Percentiles rank a stretch among this genome's conserved stretches.
phyloP scores from a whole-genome alignment of 2,888 invertebrate species.

The Mythimna pallens region DNA sequence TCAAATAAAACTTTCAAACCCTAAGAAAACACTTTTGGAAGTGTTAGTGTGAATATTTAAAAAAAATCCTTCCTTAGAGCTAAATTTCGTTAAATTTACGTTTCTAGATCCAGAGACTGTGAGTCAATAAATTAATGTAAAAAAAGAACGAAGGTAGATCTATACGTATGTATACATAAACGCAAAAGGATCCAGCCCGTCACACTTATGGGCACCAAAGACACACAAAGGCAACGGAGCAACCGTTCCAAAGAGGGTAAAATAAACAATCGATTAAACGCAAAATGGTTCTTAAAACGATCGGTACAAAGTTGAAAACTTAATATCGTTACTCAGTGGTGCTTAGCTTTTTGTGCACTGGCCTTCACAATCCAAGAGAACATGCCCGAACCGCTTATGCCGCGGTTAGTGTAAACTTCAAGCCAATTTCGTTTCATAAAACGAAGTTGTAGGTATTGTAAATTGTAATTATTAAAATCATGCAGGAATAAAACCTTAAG shows the following conservation, averaged over 20 bases:
- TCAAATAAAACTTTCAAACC: neutral
- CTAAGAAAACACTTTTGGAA: neutral
- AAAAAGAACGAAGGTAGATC: conserved; percentile 20
- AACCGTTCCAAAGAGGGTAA: conserved; percentile 77
- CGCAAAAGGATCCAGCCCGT: conserved; percentile 88
- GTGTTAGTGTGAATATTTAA: neutral
- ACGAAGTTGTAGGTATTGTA: conserved; percentile 56
- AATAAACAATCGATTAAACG: conserved; percentile 69
- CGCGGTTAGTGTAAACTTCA: conserved; percentile 81
- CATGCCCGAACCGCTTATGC: conserved; percentile 88
- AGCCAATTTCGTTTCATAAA: conserved; percentile 70
- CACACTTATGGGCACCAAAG: conserved; percentile 88
- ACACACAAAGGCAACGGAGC: conserved; percentile 86
- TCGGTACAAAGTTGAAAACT: conserved; percentile 77
- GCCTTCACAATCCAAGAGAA: conserved; percentile 83
- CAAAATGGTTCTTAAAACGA: conserved; percentile 78
- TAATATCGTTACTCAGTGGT: conserved; percentile 62
- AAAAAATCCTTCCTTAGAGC: neutral
- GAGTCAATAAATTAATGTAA: neutral
- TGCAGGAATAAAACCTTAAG: conserved; percentile 10
- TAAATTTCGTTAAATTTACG: neutral
- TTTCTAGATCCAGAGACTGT: neutral
- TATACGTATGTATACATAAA: conserved; percentile 68
- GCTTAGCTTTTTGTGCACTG: conserved; percentile 75
- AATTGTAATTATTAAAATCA: conserved; percentile 45